These are phyloP conservation scores for Scytalopus superciliaris DNA, from an alignment of 2,113 vertebrate genomes.

Conservation along the genomic window DNA sequence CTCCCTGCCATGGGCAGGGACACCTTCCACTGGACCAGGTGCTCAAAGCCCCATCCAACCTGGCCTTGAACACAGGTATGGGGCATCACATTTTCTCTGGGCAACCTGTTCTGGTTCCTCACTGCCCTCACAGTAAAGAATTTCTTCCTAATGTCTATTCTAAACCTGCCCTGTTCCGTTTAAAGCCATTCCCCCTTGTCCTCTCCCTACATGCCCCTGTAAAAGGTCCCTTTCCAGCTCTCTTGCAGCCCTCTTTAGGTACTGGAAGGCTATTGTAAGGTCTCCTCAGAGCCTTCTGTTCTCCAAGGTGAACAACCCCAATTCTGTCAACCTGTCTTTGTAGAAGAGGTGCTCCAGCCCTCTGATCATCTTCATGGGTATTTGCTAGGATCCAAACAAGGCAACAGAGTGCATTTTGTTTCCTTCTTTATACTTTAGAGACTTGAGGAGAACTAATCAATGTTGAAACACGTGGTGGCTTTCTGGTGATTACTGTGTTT, in stretches of 20 bases:
- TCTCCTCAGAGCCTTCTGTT: neutral
- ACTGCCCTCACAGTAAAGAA: neutral
- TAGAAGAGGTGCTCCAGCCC: neutral
- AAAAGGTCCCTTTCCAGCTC: neutral
- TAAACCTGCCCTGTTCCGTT: neutral
- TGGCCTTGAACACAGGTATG: neutral
- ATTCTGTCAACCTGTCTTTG: neutral
- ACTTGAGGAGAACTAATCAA: neutral
- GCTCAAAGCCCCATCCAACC: neutral
- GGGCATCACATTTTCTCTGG: neutral
- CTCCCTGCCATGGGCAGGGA: neutral
- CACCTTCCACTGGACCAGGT: neutral
- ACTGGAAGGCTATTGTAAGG: neutral
- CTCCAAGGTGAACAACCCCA: neutral
- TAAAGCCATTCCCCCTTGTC: neutral
- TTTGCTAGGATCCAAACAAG: neutral
- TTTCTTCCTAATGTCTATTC: neutral
- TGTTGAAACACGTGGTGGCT: neutral
- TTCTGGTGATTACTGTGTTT: neutral
- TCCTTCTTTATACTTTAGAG: neutral
- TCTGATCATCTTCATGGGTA: neutral
- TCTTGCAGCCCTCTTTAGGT: neutral
- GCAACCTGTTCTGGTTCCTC: neutral
- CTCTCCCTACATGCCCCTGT: neutral
- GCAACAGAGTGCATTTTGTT: neutral